Evolutionary conservation across 2,113 vertebrate genomes (phyloP), one percentile per base, ranked within the genome.

Genomic region (Pygoscelis adeliae): DNA sequence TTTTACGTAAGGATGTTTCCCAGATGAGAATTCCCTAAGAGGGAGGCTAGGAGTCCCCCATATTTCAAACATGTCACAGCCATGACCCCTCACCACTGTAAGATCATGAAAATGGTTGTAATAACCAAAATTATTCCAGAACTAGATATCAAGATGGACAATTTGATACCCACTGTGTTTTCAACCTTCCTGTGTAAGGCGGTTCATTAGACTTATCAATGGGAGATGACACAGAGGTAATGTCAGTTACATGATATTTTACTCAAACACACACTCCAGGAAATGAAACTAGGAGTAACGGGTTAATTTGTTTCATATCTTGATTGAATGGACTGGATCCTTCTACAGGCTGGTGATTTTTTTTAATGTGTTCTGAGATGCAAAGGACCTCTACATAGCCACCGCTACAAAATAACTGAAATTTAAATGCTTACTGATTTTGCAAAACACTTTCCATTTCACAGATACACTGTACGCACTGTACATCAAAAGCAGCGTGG

Each of bases 231-330:
- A 89, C 55, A 81, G 72, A 77, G 25, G 53, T 82, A 93, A 84
- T 25, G n/a, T 56, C 90, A 92, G 53, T 83, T 77, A 63, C 56
- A 66, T 25, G n/a, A 61, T 74, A 80, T 82, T 93, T 96, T 86
- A 89, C 71, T 81, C 81, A 91, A 90, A 96, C 53, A 81, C 73
- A 85, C 55, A 34, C 88, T 63, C 44, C 73, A 65, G 82, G 73
- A 96, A 96, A 92, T 61, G 25, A 70, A 87, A 90, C 46, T 65
- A 84, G 74, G 62, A 80, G 72, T 97, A 94, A 96, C 34, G 49
- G 92, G 87, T 97, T 96, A 95, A 97, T 96, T 95, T 83, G 15
- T 85, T 81, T 87, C n/a, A 19, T 71, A 19, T 69, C 86, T 86
- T 94, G 65, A 92, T 59, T 40, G 34, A 97, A 82, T 50, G 61